A percentile compares a stretch with the other conserved stretches of the same genome.
Conservation (phyloP, 2,113 vertebrate genomes). For the Nesogale talazaci region DNA sequence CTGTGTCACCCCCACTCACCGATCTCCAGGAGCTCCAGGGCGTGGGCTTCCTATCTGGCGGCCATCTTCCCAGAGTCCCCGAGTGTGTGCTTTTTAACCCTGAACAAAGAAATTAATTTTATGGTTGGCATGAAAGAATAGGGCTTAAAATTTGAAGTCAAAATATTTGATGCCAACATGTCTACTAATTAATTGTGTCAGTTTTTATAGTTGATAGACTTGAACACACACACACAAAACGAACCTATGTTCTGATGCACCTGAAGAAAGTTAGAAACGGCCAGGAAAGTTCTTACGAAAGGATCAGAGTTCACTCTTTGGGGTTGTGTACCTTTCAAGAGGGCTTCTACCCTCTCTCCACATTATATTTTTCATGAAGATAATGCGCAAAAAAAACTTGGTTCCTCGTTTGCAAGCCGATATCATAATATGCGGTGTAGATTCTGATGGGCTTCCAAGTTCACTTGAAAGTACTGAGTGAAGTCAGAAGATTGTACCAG, state of each 20-base stretch:
- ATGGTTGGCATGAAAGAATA: neutral
- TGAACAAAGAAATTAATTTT: conserved; percentile 23
- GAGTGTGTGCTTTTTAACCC: neutral
- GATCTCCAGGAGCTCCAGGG: too few relatives aligned
- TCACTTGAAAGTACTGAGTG: neutral
- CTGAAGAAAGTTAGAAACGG: neutral
- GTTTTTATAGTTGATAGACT: neutral
- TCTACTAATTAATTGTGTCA: neutral
- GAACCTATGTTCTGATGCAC: neutral
- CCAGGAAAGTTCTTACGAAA: neutral
- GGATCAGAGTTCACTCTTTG: neutral
- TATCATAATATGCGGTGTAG: neutral
- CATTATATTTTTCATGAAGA: neutral
- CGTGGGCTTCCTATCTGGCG: too few relatives aligned
- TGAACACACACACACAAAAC: neutral
- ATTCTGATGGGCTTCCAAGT: neutral
- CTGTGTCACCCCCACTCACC: too few relatives aligned
- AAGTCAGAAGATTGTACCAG: neutral
- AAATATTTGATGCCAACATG: neutral
- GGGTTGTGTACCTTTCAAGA: too few relatives aligned
- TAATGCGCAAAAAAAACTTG: neutral
- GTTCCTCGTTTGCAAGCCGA: neutral
- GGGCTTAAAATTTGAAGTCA: conserved; percentile 2
- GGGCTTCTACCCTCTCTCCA: neutral
- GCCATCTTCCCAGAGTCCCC: too few relatives aligned